These are phyloP conservation scores for Linyphia triangularis DNA, from an alignment of 2,888 invertebrate species.

Conservation along the genomic window DNA sequence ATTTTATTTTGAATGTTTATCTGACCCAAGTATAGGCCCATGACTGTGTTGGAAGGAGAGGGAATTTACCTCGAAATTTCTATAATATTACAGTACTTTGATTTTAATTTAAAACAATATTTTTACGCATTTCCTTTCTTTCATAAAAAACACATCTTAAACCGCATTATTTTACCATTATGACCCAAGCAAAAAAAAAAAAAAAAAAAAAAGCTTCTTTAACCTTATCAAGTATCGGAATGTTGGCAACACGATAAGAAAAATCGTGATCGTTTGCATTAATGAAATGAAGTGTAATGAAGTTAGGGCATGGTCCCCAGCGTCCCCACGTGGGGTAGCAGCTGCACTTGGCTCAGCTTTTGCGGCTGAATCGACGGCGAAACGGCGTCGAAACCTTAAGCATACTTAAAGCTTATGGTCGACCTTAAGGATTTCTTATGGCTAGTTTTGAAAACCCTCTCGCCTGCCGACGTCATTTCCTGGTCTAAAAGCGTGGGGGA, in stretches of 20 bases:
- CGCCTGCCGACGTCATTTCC: background rate
- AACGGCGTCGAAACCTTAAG: conserved; percentile 47
- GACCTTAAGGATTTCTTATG: background rate
- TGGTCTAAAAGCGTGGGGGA: background rate
- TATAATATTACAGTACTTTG: too few species aligned
- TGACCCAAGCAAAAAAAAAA: background rate
- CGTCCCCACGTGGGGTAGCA: conserved; percentile 26
- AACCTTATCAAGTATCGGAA: background rate
- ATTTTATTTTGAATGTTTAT: too few species aligned
- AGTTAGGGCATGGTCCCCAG: conserved; percentile 40
- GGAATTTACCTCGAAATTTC: too few species aligned
- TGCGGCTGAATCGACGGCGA: background rate
- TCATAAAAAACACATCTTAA: too few species aligned
- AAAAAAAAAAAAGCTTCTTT: background rate
- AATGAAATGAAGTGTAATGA: conserved; percentile 9
- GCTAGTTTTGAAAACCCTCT: background rate
- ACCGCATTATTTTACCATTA: background rate
- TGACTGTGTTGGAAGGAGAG: too few species aligned
- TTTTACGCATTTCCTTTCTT: too few species aligned
- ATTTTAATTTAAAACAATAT: too few species aligned
- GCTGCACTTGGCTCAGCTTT: conserved; percentile 10
- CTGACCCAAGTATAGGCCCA: too few species aligned
- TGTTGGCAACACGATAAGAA: background rate
- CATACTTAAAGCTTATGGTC: conserved; percentile 41
- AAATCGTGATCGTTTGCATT: conserved; percentile 1